Percentiles rank a stretch among this genome's conserved stretches.
phyloP scores from a whole-genome alignment of 2,113 vertebrate species.

The Sturnira hondurensis region DNA sequence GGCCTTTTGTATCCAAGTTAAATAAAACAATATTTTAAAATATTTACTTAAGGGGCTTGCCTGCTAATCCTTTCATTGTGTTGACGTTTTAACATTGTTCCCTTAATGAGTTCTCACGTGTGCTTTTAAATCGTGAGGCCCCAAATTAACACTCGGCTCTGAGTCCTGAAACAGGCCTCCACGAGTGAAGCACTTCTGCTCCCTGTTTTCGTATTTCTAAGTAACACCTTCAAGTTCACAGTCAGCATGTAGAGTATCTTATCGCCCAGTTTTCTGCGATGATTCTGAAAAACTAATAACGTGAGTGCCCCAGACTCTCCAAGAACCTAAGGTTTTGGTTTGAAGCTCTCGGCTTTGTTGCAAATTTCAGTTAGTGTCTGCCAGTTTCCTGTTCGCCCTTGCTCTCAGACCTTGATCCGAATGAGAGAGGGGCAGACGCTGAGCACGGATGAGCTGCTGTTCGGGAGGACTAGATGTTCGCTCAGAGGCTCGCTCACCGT shows the following conservation, averaged over 20 bases:
- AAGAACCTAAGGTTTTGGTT: not conserved
- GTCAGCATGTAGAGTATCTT: not conserved
- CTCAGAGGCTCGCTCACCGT: not conserved
- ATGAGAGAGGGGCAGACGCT: not conserved
- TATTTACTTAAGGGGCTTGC: not conserved
- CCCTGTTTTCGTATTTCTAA: not conserved
- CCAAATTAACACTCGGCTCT: not conserved
- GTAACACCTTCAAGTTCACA: not conserved
- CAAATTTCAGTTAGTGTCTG: not conserved
- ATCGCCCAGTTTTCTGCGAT: not conserved
- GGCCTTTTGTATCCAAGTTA: not conserved
- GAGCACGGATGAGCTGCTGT: not conserved
- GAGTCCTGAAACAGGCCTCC: not conserved
- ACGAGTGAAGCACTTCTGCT: not conserved
- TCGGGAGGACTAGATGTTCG: not conserved
- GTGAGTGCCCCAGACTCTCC: not conserved
- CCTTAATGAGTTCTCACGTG: not conserved
- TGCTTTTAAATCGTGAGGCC: not conserved
- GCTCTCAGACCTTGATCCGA: not conserved
- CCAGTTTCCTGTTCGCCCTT: not conserved
- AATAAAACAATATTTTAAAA: not conserved
- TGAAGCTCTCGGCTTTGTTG: not conserved
- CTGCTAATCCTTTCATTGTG: not conserved
- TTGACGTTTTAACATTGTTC: not conserved
- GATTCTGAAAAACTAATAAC: not conserved